These are phyloP conservation scores for Alexandromys fortis DNA, from an alignment of 2,113 vertebrate genomes.

Conservation along the genomic window DNA sequence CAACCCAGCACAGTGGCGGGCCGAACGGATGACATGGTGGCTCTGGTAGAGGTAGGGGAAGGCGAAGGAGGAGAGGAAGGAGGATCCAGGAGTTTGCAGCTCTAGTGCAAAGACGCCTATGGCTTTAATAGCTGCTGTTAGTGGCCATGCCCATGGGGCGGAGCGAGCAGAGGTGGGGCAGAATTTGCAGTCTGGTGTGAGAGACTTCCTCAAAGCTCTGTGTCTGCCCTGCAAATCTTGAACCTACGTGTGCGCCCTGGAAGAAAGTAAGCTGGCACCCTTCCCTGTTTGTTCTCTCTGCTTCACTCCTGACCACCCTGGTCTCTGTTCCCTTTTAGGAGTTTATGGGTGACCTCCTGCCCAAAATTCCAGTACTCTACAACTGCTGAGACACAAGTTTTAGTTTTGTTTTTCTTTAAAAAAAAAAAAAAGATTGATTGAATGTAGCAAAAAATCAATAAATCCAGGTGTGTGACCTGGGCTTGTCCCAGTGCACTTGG, in stretches of 20 bases:
- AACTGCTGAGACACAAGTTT: neutral
- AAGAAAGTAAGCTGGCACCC: neutral
- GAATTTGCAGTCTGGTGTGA: neutral
- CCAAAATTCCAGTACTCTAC: neutral
- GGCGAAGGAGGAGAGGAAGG: neutral
- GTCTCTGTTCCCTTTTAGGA: neutral
- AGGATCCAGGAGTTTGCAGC: too few species aligned
- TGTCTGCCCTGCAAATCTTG: accelerated
- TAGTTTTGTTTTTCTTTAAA: neutral
- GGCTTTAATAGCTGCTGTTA: too few species aligned
- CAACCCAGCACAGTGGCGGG: conserved; percentile 90
- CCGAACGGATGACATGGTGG: neutral
- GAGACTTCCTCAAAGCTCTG: too few species aligned
- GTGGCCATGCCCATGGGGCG: neutral
- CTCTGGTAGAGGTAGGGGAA: neutral
- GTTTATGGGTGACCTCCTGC: too few species aligned
- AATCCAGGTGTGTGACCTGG: too few species aligned
- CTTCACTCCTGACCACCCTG: neutral
- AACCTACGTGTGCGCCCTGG: accelerated
- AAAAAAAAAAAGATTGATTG: too few species aligned
- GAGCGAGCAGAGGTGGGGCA: accelerated
- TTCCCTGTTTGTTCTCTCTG: neutral
- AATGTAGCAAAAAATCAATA: too few species aligned
- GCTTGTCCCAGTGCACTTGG: too few species aligned
- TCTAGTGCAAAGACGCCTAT: neutral